Base-by-base conservation (phyloP, 1,140 invertebrate species). In the Camponotus pennsylvanicus region DNA sequence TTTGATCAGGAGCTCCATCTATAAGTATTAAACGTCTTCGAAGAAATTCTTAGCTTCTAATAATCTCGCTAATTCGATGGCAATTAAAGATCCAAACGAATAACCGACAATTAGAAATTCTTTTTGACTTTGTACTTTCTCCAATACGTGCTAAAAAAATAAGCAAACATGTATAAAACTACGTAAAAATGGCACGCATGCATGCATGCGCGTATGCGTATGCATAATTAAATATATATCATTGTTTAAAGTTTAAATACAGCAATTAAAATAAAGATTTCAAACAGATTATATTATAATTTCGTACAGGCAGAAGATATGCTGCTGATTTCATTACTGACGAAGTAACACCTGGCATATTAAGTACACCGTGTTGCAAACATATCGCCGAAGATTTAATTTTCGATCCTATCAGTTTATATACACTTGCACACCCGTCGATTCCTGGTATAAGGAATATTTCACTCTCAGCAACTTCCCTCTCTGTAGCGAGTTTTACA, bases 401-500 rank as follows among this genome's bases (percentile, higher is more conserved):
- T 87, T 96, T 93, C 5, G 91, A 88, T 9, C 95, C 95, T 21
- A 97, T 86, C 13, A 92, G 86, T 67, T 94, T 91, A 82, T 97
- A 94, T 11, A 96, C 92, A 8, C 92, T 91, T 2, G 95, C 94
- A 80, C 95, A 93, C 64, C 95, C 95, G 95, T 97, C 97, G 75
- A 97, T 96, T 37, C 97, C 97, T 91, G 97, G 97, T 49, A 97
- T 92, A n/a, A 97, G 93, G 89, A 97, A 97, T 15, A 97, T 91
- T 70, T 94, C 80, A 66, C 66, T 87, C 86, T 7, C 92, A 45
- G 85, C 70, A 32, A 49, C 45, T 49, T 94, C 90, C 4, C 89
- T 73, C 52, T 92, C 92, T 0, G 93, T 94, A 5, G 79, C 70
- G n/a, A 95, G 67, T 84, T 92, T 91, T 13, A 95, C 21, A 57